Evolutionary conservation across 2,797 vertebrate species (phyloP), one percentile per base, ranked within the genome.

Genomic region (Phrynocephalus vlangalii): DNA sequence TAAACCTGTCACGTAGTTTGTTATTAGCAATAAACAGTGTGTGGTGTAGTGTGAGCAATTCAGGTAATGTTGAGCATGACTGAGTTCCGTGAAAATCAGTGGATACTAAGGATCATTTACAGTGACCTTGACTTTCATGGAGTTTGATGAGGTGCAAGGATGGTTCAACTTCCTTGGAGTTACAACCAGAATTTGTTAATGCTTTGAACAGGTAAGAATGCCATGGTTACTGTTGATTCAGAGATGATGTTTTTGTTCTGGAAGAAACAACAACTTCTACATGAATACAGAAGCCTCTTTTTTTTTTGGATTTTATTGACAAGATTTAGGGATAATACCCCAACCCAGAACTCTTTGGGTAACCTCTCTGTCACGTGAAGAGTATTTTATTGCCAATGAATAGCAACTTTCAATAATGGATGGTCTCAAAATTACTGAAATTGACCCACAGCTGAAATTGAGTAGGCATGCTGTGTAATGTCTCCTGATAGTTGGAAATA

Each of bases 171-270:
- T 48, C 71, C 26, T 83, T 60, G 78, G 33, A 5, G 26, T 83
- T 70, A n/a, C 30, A 70, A 13, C 33, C 8, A 86, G 26, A 8
- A 28, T 48, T 86, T 81, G 50, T 86, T 85, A 77, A 77, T 85
- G 66, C 52, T 30, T 18, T n/a, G 67, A 81, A 38, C 24, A 76
- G 13, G 50, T n/a, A 72, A 24, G 67, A 86, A 84, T 86, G 63
- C 90, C 7, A 82, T 83, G 78, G 73, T 28, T 75, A 44, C n/a
- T 79, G 18, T 56, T 80, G n/a, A 20, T 66, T 11, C 28, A 68
- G 48, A 63, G 44, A 85, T 44, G 20, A 66, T 2, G 48, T 18
- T 16, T 76, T 83, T 56, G 33, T 63, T 68, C 80, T 38, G 20
- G 10, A 48, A 63, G 15, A 81, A 81, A 1, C 0, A 0, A 82